Base-by-base conservation (phyloP, 2,888 invertebrate genomes). In the Tachina fera region DNA sequence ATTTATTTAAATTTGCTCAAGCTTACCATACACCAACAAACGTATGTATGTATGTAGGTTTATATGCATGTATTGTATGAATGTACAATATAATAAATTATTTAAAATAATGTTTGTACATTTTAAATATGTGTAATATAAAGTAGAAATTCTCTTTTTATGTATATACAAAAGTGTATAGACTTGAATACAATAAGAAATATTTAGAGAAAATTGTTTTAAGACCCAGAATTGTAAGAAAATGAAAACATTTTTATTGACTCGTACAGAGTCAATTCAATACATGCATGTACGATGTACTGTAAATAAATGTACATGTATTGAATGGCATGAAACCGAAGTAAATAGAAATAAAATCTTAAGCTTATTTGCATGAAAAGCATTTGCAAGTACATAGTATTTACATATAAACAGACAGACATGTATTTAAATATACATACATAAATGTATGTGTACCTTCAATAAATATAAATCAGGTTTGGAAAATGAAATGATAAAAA, bases 311-410 rank as follows among this genome's bases (percentile, higher is more conserved):
- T 51, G 41, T 22, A 14, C 11, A 43, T 63, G 49, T 58, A 11
- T 14, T 49, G 41, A 39, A 47, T 31, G 31, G 11, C 2, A 45
- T 5, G 41, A 58, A 58, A 19, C 49, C 13, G 43, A 75, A 68
- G 43, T 45, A 78, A 77, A 79, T 58, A 70, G 53, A 79, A 83
- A 83, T 79, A 79, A 79, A 63, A 71, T 75, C 70, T 51, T 49
- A 80, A 68, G 60, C 61, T 77, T 72, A 72, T 78, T 72, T 78
- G 67, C 16, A 53, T 39, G 58, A 71, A 56, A 31, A 74, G 53
- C 41, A 74, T 56, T 60, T 72, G 19, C 22, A 56, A 51, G 60
- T 22, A 31, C 31, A 31, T 31, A 31, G 31, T 31, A 31, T 2
- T 31, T 31, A 31, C 31, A 2, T 31, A 3, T 31, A 31, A 31